phyloP scores from a whole-genome alignment of 1,140 invertebrate genomes.

The Chelonus insularis region DNA sequence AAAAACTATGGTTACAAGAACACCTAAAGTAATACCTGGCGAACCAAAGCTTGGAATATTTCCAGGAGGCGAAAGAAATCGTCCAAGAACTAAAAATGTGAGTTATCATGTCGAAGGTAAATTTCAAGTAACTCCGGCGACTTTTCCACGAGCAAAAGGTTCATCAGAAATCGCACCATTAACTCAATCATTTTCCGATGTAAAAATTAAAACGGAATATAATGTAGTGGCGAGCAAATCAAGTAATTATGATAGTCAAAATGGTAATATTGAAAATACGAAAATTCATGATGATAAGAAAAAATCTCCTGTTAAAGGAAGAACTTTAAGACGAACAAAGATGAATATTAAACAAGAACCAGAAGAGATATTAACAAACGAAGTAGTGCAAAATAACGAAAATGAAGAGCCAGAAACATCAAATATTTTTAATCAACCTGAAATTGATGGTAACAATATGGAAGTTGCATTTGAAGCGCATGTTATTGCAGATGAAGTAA shows the following conservation, averaged over 20 bases:
- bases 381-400: constrained; percentile 38
- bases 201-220: constrained; percentile 36
- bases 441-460: constrained; percentile 46
- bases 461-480: constrained; percentile 52
- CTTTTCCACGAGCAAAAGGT: constrained; percentile 53
- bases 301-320: constrained; percentile 40
- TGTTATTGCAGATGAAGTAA: constrained; percentile 34
- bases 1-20: constrained; percentile 63
- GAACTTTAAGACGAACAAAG: constrained; percentile 32
- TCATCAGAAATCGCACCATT: background rate
- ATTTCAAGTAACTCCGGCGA: constrained; percentile 53
- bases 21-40: constrained; percentile 57
- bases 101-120: constrained; percentile 65
- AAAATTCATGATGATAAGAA: constrained; percentile 32
- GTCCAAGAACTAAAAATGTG: constrained; percentile 67
- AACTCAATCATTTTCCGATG: constrained; percentile 31
- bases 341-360: constrained; percentile 46
- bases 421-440: background rate
- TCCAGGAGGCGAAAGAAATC: constrained; percentile 58
- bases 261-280: constrained; percentile 46
- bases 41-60: constrained; percentile 55
- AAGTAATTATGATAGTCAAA: constrained; percentile 48
- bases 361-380: constrained; percentile 36
- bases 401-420: constrained; percentile 27
- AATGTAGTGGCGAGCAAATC: constrained; percentile 41